These are phyloP conservation scores for Yoshiicerus persimilis DNA, from an alignment of 1,140 invertebrate species.

Conservation along the genomic window DNA sequence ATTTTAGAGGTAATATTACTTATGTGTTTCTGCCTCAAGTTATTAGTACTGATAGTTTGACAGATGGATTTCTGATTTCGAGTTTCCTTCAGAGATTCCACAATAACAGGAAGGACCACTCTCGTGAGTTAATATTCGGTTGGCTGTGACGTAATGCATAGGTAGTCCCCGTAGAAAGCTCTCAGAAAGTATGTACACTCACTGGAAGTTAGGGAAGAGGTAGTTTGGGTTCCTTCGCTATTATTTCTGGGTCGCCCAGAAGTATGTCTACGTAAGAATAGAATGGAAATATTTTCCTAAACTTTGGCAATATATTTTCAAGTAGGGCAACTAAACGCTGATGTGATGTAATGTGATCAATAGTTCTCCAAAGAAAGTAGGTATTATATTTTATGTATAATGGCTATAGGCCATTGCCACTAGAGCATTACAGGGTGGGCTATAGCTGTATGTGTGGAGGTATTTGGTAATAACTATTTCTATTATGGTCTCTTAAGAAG, in stretches of 20 bases:
- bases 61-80: neutral
- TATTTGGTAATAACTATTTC: neutral
- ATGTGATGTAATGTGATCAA: constrained; percentile 6
- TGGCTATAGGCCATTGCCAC: too few relatives aligned
- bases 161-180: too few relatives aligned
- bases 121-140: neutral
- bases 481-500: neutral
- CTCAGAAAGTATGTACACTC: too few relatives aligned
- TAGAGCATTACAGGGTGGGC: too few relatives aligned
- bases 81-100: neutral
- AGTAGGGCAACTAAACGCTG: neutral
- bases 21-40: too few relatives aligned
- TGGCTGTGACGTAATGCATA: neutral
- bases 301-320: constrained; percentile 9
- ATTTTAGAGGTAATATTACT: neutral
- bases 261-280: neutral
- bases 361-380: neutral
- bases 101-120: neutral
- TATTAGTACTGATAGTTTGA: neutral
- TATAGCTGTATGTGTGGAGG: neutral
- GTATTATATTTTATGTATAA: too few relatives aligned
- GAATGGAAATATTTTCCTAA: neutral
- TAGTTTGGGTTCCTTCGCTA: neutral
- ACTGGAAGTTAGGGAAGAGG: too few relatives aligned
- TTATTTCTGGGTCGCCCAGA: neutral